Base-by-base conservation (phyloP, 2,888 invertebrate species). In the Nematopogon swammerdamellus region DNA sequence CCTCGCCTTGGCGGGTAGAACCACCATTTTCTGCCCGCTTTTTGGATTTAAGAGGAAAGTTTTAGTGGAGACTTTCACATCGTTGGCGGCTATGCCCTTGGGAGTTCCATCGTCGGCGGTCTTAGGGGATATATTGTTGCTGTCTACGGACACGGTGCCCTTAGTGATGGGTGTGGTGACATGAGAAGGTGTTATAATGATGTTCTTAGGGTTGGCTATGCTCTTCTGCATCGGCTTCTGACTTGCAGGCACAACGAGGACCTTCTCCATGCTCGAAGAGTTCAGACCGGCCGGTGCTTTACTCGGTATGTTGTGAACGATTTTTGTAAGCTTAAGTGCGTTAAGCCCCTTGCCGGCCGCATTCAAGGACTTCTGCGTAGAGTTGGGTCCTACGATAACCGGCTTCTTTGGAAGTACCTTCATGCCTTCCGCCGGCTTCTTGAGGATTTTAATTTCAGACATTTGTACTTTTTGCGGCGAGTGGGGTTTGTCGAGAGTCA, bases 21-120 rank as follows among this genome's bases (percentile, higher is more conserved):
- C 79, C 14, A 80, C 76, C 80, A 80, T 79, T 57, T 80, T 80
- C 56, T 73, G 77, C 2, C 75, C 80, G 2, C 77, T 71, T 59
- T 79, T 80, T 6, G 76, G 75, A 59, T 79, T 80, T 29, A 80
- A 58, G 45, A 80, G 72, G 49, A 79, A 65, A 14, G 80, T 72
- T 63, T 80, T 80, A 10, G 80, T 71, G 0, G 80, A 77, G 8
- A 80, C 74, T 63, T 77, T 80, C 19, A 79, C 60, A 56, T 80
- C 80, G 42, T 79, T 74, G 25, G 79, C 74, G 19, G 76, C 77
- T 47, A 80, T 70, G 50, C 79, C 76, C 60, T 79, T 76, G 29
- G 73, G 72, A 17, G 72, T 76, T 52, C 73, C 63, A 20, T 65
- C 60, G 57, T 80, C 79, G 2, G 67, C 60, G 29, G 63, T 61